These are phyloP conservation scores for Acomys russatus DNA, from an alignment of 2,797 vertebrate species.

Conservation along the genomic window DNA sequence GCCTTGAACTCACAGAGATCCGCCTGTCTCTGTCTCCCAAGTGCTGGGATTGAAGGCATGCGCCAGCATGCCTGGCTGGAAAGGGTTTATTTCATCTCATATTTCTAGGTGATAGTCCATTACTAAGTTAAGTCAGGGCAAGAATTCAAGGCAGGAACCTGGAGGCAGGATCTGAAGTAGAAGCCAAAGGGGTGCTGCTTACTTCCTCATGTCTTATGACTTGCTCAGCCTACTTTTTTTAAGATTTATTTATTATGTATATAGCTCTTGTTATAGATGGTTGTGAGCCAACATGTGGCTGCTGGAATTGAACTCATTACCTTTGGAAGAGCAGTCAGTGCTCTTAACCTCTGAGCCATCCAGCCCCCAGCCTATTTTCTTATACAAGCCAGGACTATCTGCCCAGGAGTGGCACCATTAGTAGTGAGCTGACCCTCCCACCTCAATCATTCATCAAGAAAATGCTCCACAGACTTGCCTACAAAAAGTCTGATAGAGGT, in stretches of 20 bases:
- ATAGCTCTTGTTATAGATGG: too few relatives aligned
- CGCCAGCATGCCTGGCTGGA: too few relatives aligned
- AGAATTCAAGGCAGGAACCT: not conserved
- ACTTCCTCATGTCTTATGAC: not conserved
- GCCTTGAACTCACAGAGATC: too few relatives aligned
- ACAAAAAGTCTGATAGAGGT: not conserved
- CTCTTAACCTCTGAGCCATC: too few relatives aligned
- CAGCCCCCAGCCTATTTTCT: not conserved
- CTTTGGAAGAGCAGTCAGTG: too few relatives aligned
- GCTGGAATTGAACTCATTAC: too few relatives aligned
- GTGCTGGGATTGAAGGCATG: too few relatives aligned
- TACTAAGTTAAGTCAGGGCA: not conserved
- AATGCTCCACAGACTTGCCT: not conserved
- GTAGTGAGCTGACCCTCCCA: not conserved
- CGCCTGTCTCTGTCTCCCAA: too few relatives aligned
- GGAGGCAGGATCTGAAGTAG: not conserved
- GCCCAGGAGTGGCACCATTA: not conserved
- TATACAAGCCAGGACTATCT: too few relatives aligned
- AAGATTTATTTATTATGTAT: too few relatives aligned
- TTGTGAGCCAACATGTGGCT: too few relatives aligned
- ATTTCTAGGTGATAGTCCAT: not conserved
- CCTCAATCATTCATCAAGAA: not conserved
- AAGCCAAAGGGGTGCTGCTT: too few relatives aligned
- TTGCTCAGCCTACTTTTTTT: not conserved
- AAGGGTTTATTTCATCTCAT: not conserved